Conservation (phyloP, 2,888 invertebrate genomes). For the Diloba caeruleocephala region DNA sequence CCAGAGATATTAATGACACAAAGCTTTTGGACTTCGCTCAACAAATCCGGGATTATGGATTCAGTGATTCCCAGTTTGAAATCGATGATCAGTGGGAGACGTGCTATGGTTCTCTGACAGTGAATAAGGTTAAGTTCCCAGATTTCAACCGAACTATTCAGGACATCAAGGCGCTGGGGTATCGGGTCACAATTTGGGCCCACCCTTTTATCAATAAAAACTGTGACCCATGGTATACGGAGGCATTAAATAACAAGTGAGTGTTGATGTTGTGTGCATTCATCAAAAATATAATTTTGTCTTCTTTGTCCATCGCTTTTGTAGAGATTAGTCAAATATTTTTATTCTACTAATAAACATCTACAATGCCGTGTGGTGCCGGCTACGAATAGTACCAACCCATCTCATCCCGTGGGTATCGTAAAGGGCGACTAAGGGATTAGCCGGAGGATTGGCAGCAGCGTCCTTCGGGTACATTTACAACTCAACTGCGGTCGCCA, state of each 20-base stretch:
- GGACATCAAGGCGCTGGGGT: conserved; percentile 90
- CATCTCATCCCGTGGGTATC: too few relatives aligned
- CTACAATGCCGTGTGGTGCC: too few relatives aligned
- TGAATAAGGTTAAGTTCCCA: conserved; percentile 92
- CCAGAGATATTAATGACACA: conserved; percentile 89
- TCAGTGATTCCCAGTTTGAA: conserved; percentile 93
- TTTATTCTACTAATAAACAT: too few relatives aligned
- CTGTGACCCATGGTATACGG: conserved; percentile 90
- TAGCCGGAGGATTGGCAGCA: too few relatives aligned
- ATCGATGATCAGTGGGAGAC: conserved; percentile 97
- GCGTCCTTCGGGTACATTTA: too few relatives aligned
- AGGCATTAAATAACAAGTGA: conserved; percentile 89
- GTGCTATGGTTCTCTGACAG: conserved; percentile 94
- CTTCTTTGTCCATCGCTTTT: too few relatives aligned
- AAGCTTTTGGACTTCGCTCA: conserved; percentile 91
- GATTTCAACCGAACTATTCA: conserved; percentile 90
- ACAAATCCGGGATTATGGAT: conserved; percentile 90
- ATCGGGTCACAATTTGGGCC: conserved; percentile 94
- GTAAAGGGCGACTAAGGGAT: too few relatives aligned
- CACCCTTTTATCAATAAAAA: conserved; percentile 95
- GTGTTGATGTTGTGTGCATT: conserved; percentile 26
- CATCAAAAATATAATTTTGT: too few relatives aligned
- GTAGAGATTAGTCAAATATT: too few relatives aligned
- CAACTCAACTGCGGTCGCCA: too few relatives aligned
- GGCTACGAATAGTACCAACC: too few relatives aligned